Conservation (phyloP, 2,113 vertebrate genomes). For the Corapipo altera region DNA sequence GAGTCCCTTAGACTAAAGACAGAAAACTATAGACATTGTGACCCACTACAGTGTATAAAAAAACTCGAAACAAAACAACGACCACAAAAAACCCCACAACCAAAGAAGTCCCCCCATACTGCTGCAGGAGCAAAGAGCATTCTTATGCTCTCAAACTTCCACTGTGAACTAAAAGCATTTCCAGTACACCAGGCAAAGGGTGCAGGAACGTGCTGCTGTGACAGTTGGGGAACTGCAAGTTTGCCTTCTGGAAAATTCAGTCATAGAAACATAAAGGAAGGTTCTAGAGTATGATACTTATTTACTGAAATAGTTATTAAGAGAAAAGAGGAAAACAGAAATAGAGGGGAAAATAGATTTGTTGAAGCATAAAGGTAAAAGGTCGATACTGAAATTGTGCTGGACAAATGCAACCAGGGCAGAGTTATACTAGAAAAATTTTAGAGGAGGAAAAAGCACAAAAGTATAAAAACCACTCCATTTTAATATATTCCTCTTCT, state of each 20-base stretch:
- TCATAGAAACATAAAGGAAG: not conserved
- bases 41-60: not conserved
- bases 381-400: not conserved
- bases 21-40: not conserved
- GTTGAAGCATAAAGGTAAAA: not conserved
- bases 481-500: not conserved
- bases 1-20: not conserved
- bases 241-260: not conserved
- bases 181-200: not conserved
- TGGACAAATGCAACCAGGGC: not conserved
- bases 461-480: not conserved
- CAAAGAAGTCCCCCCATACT: not conserved
- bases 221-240: not conserved
- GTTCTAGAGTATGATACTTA: not conserved
- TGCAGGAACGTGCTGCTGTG: not conserved
- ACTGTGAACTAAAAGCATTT: not conserved
- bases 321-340: not conserved
- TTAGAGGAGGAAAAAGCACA: not conserved
- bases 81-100: not conserved
- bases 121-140: not conserved
- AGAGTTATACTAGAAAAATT: not conserved
- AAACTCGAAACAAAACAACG: not conserved
- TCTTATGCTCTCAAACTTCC: not conserved
- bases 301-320: not conserved
- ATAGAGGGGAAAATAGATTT: accelerated